Percentiles rank a stretch among this genome's conserved stretches.
Conservation (phyloP, 2,888 invertebrate genomes). For the Drosophila trichaetosa region DNA sequence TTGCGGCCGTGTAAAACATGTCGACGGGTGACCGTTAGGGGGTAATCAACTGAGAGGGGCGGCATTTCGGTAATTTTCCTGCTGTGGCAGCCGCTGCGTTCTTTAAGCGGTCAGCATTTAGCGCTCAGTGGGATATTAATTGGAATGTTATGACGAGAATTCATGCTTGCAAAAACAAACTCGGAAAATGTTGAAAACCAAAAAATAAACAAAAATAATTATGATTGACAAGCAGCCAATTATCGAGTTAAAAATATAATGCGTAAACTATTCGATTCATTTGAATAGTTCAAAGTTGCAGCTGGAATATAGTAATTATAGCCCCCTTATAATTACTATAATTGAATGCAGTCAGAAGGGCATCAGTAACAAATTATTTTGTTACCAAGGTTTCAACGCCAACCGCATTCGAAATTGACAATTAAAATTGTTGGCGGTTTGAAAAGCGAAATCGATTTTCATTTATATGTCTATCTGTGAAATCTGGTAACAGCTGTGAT, state of each 20-base stretch:
- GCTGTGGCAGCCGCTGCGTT: constrained; percentile 17
- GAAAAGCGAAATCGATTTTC: not conserved
- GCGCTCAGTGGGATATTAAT: constrained; percentile 34
- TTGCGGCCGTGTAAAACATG: constrained; percentile 38
- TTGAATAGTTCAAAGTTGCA: constrained; percentile 33
- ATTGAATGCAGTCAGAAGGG: not conserved
- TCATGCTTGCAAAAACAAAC: constrained; percentile 8
- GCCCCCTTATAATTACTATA: not conserved
- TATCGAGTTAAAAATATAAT: not conserved
- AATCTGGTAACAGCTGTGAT: not conserved
- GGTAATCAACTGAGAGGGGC: not conserved
- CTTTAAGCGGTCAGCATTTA: constrained; percentile 1
- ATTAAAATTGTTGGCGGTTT: not conserved
- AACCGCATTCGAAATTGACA: not conserved
- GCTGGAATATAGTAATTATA: no score
- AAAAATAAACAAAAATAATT: constrained; percentile 2
- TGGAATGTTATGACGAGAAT: constrained; percentile 22
- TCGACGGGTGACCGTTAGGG: not conserved
- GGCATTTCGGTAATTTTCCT: not conserved
- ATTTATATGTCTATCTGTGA: not conserved
- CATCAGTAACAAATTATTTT: not conserved
- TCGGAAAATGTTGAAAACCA: constrained; percentile 11
- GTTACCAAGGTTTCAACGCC: not conserved
- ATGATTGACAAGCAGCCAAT: constrained; percentile 16
- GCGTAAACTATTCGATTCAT: constrained; percentile 28